Conservation (phyloP, 2,888 invertebrate genomes). For the Napeogenes sylphis region DNA sequence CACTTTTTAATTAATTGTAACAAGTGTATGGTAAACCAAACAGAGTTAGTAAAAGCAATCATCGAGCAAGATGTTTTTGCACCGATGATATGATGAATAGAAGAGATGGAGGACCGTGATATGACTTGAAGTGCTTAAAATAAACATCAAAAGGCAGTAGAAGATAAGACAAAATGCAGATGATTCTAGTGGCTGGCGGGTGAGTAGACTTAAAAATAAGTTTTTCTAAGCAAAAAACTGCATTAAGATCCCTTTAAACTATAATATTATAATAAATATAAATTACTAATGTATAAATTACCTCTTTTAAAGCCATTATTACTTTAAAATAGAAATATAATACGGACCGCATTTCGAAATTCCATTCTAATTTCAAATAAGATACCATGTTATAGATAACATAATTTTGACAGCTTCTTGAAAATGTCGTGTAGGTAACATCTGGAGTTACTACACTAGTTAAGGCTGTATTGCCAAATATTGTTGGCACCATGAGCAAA, state of each 20-base stretch:
- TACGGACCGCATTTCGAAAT: no score
- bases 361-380: background rate
- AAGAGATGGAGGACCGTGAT: conserved; percentile 10
- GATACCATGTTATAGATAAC: background rate
- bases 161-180: conserved; percentile 66
- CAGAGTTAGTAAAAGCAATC: background rate
- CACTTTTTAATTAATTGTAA: no score
- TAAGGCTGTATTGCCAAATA: conserved; percentile 17
- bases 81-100: conserved; percentile 6
- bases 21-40: no score
- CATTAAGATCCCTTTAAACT: no score
- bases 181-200: conserved; percentile 73
- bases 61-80: conserved; percentile 2
- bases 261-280: no score
- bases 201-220: conserved; percentile 14
- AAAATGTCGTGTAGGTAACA: conserved; percentile 3
- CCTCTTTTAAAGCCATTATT: background rate
- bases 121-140: conserved; percentile 4
- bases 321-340: no score
- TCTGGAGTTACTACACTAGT: conserved; percentile 49
- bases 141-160: background rate
- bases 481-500: conserved; percentile 11
- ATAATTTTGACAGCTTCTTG: background rate
- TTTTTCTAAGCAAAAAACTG: background rate
- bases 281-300: background rate